phyloP scores from a whole-genome alignment of 2,888 invertebrate species.

The Philaethria dido region DNA sequence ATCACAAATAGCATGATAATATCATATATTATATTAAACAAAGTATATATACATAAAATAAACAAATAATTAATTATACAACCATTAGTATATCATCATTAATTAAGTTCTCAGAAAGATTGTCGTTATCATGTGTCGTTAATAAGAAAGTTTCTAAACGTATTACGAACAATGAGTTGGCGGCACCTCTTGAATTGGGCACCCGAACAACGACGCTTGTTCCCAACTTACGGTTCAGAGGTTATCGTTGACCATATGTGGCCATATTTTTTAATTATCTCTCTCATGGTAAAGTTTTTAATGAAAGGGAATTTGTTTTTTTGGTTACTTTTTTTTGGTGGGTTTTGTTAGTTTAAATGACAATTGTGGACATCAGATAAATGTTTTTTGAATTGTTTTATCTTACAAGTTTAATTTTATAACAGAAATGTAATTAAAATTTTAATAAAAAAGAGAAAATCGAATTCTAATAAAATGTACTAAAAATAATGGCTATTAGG shows the following conservation, averaged over 20 bases:
- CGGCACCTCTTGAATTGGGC: constrained; percentile 40
- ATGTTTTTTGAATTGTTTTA: no score
- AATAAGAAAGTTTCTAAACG: constrained; percentile 29
- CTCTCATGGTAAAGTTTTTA: constrained; percentile 18
- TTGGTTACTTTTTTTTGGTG: not conserved
- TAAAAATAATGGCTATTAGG: no score
- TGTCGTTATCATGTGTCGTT: constrained; percentile 14
- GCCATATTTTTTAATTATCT: constrained; percentile 37
- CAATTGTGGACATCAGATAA: not conserved
- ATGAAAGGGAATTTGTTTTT: constrained; percentile 3
- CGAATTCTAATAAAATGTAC: no score
- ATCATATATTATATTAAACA: not conserved
- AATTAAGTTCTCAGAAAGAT: constrained; percentile 19
- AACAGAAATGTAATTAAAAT: no score
- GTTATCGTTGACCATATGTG: constrained; percentile 47
- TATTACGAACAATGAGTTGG: constrained; percentile 26
- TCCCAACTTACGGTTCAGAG: constrained; percentile 39
- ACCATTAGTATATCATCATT: constrained; percentile 8
- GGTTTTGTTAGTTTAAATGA: not conserved
- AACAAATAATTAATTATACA: not conserved
- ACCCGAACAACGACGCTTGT: constrained; percentile 39
- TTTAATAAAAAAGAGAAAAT: no score
- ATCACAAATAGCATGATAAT: no score
- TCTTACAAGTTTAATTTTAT: no score
- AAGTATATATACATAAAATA: not conserved